A percentile compares a stretch with the other conserved stretches of the same genome.
phyloP scores from a whole-genome alignment of 2,113 vertebrate species.

The Hydrochoerus hydrochaeris region DNA sequence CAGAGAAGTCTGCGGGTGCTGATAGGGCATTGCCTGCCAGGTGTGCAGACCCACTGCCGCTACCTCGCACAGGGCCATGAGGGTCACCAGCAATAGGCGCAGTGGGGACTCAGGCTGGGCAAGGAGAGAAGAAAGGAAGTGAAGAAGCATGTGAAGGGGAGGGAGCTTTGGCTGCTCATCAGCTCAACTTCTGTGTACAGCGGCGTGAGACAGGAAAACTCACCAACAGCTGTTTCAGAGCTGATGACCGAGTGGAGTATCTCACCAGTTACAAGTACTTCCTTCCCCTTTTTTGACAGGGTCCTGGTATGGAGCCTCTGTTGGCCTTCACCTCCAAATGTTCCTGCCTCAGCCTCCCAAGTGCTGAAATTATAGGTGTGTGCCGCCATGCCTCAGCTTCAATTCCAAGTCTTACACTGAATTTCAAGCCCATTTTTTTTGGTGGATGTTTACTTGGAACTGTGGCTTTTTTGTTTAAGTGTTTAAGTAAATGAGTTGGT shows the following conservation, averaged over 20 bases:
- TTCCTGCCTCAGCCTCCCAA: neutral
- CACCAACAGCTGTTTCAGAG: neutral
- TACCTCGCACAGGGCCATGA: neutral
- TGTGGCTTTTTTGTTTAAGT: neutral
- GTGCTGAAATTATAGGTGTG: neutral
- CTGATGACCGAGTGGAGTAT: neutral
- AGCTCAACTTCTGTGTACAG: neutral
- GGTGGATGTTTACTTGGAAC: neutral
- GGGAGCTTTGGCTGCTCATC: neutral
- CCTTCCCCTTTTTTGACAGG: neutral
- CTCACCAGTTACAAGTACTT: neutral
- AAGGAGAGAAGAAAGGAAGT: neutral
- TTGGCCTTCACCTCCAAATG: neutral
- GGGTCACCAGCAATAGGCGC: neutral
- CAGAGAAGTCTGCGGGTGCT: neutral
- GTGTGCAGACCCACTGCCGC: neutral
- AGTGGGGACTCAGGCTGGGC: neutral
- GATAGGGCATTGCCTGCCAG: accelerated
- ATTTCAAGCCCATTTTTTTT: neutral
- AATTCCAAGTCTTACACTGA: neutral
- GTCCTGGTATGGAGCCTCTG: neutral
- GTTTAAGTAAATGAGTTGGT: neutral
- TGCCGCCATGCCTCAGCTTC: neutral
- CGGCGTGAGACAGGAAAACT: neutral
- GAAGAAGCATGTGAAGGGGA: neutral